Evolutionary conservation across 2,888 invertebrate species (phyloP).

Genomic region (Hirtodrosophila trivittata): DNA sequence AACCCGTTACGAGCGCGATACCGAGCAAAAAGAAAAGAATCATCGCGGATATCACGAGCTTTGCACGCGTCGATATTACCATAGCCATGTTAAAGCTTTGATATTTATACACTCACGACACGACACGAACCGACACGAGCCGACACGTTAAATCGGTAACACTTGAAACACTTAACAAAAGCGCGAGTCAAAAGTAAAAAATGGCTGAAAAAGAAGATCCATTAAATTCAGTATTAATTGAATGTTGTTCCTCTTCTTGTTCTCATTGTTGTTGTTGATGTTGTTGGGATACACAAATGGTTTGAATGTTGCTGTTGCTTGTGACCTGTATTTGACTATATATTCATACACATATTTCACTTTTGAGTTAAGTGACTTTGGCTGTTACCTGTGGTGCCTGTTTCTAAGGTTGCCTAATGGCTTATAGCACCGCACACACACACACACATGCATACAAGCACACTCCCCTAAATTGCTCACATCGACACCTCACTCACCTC

Average conservation of each 20-base stretch:
- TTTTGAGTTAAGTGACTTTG: constrained; percentile 36
- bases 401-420: constrained; percentile 57
- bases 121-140: background rate
- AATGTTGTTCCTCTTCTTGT: constrained; percentile 41
- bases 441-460: constrained; percentile 27
- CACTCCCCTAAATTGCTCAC: constrained; percentile 41
- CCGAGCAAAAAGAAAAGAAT: constrained; percentile 86
- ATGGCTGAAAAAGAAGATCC: constrained; percentile 45
- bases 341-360: constrained; percentile 54
- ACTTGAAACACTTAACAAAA: constrained; percentile 22
- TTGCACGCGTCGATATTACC: constrained; percentile 87
- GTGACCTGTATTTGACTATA: constrained; percentile 22
- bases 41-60: constrained; percentile 86
- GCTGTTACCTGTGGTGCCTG: constrained; percentile 20
- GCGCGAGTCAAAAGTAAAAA: constrained; percentile 30
- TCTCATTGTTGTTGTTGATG: constrained; percentile 13
- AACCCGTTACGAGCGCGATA: constrained; percentile 86
- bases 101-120: constrained; percentile 40
- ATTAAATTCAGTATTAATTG: constrained; percentile 70
- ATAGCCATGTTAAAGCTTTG: constrained; percentile 85
- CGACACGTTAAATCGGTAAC: background rate
- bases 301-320: constrained; percentile 50
- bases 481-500: constrained; percentile 33
- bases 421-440: constrained; percentile 67
- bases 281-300: constrained; percentile 56